phyloP scores from a whole-genome alignment of 1,140 invertebrate genomes.

The Littorina saxatilis region DNA sequence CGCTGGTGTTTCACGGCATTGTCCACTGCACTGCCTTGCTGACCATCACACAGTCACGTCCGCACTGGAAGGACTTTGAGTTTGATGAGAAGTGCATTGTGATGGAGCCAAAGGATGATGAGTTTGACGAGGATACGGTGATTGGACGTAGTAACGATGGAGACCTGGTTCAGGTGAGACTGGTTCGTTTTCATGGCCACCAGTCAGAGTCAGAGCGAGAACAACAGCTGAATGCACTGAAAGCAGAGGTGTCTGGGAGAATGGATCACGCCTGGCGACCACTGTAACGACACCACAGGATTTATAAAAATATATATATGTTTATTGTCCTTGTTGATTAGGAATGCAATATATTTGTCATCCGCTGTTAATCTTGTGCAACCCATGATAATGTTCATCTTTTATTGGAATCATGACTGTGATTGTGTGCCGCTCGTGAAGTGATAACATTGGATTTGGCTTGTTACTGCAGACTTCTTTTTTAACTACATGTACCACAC shows the following conservation, averaged over 20 bases:
- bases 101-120: constrained; percentile 34
- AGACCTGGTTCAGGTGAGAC: constrained; percentile 35
- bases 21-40: constrained; percentile 39
- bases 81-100: constrained; percentile 45
- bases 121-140: constrained; percentile 48
- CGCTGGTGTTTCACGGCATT: constrained; percentile 52
- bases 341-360: no score
- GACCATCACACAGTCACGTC: constrained; percentile 29
- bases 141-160: constrained; percentile 37
- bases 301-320: neutral
- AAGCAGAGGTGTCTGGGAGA: constrained; percentile 23
- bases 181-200: constrained; percentile 45
- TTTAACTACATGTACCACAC: no score
- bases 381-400: no score
- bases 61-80: constrained; percentile 45
- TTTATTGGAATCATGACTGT: no score
- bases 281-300: neutral
- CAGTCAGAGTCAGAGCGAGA: constrained; percentile 33
- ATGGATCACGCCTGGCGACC: constrained; percentile 14
- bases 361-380: no score
- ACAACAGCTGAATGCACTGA: constrained; percentile 23
- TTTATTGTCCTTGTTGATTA: no score
- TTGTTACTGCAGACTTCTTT: no score
- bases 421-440: no score
- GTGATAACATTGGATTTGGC: no score